Percentiles rank a stretch among this genome's conserved stretches.
Evolutionary conservation across 2,797 vertebrate species (phyloP).

Genomic region (Falco novaeseelandiae): DNA sequence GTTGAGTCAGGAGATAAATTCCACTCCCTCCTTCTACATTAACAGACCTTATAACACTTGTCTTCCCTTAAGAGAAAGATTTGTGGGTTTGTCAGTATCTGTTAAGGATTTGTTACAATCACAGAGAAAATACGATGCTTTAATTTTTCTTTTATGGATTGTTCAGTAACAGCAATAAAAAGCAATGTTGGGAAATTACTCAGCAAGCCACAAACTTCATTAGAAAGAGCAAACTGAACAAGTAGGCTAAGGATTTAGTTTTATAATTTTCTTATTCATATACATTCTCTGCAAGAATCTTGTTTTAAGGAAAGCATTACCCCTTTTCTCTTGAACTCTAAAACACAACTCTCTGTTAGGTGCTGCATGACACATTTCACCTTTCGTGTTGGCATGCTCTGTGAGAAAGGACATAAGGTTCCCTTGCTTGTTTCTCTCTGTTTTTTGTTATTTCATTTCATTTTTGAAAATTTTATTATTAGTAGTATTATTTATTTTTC

Average conservation of each 20-base stretch:
- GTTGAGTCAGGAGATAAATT: not conserved
- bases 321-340: not conserved
- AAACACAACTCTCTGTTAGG: not conserved
- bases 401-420: not conserved
- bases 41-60: not conserved
- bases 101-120: not conserved
- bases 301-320: not conserved
- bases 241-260: not conserved
- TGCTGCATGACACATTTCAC: not conserved
- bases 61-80: not conserved
- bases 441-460: not conserved
- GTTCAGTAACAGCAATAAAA: not conserved
- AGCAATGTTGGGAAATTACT: not conserved
- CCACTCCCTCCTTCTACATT: not conserved
- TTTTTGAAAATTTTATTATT: not conserved
- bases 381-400: not conserved
- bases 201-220: not conserved
- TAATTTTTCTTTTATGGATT: not conserved
- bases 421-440: not conserved
- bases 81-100: not conserved
- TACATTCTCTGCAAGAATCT: not conserved
- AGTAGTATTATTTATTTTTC: not conserved
- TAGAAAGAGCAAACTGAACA: not conserved
- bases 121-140: not conserved
- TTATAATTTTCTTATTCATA: not conserved